Percentiles rank a stretch among this genome's conserved stretches.
phyloP scores from a whole-genome alignment of 1,140 invertebrate species.

The Colletes gigas region DNA sequence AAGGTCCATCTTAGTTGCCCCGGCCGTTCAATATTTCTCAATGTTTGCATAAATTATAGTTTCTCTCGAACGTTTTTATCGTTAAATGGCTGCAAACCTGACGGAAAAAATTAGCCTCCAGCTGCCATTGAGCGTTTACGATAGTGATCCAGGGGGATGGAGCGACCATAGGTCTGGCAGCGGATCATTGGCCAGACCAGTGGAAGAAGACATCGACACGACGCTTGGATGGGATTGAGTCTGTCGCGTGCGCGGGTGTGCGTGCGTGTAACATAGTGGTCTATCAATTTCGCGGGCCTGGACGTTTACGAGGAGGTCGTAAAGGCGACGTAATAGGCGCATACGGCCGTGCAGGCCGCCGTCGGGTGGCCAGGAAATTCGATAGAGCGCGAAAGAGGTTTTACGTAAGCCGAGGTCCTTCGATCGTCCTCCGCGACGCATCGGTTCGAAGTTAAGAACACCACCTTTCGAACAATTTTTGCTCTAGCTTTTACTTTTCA shows the following conservation, averaged over 20 bases:
- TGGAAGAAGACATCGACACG: constrained; percentile 37
- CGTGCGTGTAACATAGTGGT: constrained; percentile 63
- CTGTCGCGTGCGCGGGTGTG: not conserved
- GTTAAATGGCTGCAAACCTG: too few relatives aligned
- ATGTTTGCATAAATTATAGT: not conserved
- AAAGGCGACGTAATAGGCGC: constrained; percentile 66
- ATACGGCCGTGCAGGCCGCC: constrained; percentile 41
- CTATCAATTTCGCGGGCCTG: constrained; percentile 72
- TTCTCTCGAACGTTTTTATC: not conserved
- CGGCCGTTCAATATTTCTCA: not conserved
- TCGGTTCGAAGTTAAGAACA: not conserved
- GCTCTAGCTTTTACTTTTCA: too few relatives aligned
- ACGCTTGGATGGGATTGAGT: not conserved
- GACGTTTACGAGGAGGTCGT: constrained; percentile 77
- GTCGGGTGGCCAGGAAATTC: constrained; percentile 65
- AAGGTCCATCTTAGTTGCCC: not conserved
- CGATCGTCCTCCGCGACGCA: constrained; percentile 30
- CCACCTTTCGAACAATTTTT: not conserved
- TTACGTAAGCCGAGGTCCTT: constrained; percentile 64
- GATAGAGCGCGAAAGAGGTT: constrained; percentile 65
- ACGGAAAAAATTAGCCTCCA: not conserved
- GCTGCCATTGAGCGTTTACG: not conserved
- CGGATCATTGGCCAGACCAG: not conserved
- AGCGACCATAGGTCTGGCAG: not conserved
- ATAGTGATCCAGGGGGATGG: not conserved